Conservation (phyloP, 2,888 invertebrate genomes). For the Calephelis perditalis region DNA sequence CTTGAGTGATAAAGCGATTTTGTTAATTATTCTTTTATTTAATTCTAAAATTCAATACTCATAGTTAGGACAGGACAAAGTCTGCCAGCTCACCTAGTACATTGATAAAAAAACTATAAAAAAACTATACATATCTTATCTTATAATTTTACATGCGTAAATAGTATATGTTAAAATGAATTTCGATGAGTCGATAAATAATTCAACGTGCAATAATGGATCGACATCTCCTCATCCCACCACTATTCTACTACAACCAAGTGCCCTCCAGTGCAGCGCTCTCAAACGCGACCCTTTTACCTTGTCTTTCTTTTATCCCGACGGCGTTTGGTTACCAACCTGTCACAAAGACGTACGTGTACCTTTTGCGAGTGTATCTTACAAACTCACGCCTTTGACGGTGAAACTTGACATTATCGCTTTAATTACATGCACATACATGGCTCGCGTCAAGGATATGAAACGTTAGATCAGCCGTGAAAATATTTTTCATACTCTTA, state of each 20-base stretch:
- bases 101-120: no score
- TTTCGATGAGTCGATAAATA: not conserved
- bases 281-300: slow-evolving; percentile 49
- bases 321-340: slow-evolving; percentile 30
- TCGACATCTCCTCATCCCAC: slow-evolving; percentile 23
- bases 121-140: no score
- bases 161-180: no score
- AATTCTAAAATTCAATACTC: no score
- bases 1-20: no score
- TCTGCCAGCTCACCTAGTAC: no score
- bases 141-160: no score
- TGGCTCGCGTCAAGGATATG: not conserved
- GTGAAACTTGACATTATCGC: slow-evolving; percentile 17
- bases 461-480: not conserved
- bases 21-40: no score
- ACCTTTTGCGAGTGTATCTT: slow-evolving; percentile 16
- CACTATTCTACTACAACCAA: slow-evolving; percentile 58
- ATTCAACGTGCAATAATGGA: not conserved
- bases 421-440: slow-evolving; percentile 15
- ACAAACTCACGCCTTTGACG: slow-evolving; percentile 15
- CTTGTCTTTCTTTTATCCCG: slow-evolving; percentile 43
- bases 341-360: slow-evolving; percentile 24
- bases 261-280: slow-evolving; percentile 40
- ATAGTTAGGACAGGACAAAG: no score
- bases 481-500: not conserved